phyloP scores from a whole-genome alignment of 2,888 invertebrate genomes.

The Masnerella sp. region DNA sequence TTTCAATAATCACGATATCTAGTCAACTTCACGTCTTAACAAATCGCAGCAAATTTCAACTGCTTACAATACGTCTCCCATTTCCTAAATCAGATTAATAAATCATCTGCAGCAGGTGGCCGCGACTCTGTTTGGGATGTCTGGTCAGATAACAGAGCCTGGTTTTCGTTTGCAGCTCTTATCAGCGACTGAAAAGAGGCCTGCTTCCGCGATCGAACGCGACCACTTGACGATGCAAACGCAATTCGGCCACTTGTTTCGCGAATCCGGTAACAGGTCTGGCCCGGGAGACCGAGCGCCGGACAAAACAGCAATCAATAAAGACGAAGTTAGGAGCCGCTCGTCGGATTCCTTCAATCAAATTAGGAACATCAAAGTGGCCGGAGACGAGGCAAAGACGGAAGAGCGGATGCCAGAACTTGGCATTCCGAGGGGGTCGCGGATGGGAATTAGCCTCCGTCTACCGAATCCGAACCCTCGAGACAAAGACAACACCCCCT shows the following conservation, averaged over 20 bases:
- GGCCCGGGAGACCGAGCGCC: constrained; percentile 51
- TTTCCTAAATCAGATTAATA: too few relatives aligned
- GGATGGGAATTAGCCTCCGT: constrained; percentile 76
- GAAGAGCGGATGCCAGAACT: constrained; percentile 63
- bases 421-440: constrained; percentile 72
- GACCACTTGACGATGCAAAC: constrained; percentile 48
- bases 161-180: constrained; percentile 46
- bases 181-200: constrained; percentile 8
- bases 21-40: too few relatives aligned
- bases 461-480: constrained; percentile 73
- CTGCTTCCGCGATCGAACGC: constrained; percentile 26
- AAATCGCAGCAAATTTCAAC: too few relatives aligned
- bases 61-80: too few relatives aligned
- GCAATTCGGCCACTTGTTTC: constrained; percentile 43
- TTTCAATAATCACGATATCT: too few relatives aligned
- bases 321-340: constrained; percentile 74
- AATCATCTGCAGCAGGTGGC: constrained; percentile 63
- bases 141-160: constrained; percentile 71
- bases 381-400: constrained; percentile 69
- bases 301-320: constrained; percentile 76
- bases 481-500: constrained; percentile 70
- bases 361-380: constrained; percentile 78
- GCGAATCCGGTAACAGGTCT: constrained; percentile 42
- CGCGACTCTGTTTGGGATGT: constrained; percentile 73
- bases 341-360: constrained; percentile 77